Conservation (phyloP, 2,113 vertebrate genomes). For the Zeus faber region DNA sequence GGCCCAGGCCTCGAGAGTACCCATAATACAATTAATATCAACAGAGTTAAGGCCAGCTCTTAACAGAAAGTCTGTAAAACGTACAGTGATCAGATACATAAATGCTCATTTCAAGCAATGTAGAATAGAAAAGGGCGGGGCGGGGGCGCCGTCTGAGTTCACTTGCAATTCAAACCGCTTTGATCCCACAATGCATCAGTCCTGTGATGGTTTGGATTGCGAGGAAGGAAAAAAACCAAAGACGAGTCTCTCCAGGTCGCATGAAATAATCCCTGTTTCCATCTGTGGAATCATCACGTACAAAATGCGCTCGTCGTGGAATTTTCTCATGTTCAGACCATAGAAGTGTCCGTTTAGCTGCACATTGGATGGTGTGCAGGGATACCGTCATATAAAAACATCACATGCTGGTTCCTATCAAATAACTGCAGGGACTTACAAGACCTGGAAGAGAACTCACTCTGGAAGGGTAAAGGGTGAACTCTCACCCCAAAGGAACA, state of each 20-base stretch:
- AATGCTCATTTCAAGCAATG: constrained; percentile 59
- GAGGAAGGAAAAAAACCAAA: constrained; percentile 3
- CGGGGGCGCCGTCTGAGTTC: constrained; percentile 26
- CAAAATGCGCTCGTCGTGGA: constrained; percentile 61
- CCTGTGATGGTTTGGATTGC: constrained; percentile 28
- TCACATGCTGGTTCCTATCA: constrained; percentile 28
- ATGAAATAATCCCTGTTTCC: constrained; percentile 31
- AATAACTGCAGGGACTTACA: constrained; percentile 23
- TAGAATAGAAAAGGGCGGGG: constrained; percentile 32
- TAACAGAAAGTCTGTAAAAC: constrained; percentile 61
- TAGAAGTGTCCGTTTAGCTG: constrained; percentile 31
- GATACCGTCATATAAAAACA: constrained; percentile 43
- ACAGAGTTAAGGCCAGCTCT: constrained; percentile 72
- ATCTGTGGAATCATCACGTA: constrained; percentile 41
- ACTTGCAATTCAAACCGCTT: constrained; percentile 27
- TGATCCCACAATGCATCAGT: constrained; percentile 24
- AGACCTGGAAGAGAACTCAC: constrained; percentile 21
- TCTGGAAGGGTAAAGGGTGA: background rate
- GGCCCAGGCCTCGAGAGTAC: constrained; percentile 61
- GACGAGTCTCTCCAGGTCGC: constrained; percentile 20
- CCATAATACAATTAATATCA: constrained; percentile 55
- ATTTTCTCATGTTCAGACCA: too few relatives aligned
- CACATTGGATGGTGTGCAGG: constrained; percentile 47
- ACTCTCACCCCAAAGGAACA: background rate
- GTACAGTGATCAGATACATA: constrained; percentile 62